Percentiles rank a stretch among this genome's conserved stretches.
Evolutionary conservation across 2,888 invertebrate species (phyloP).

Genomic region (Morpho achilles): DNA sequence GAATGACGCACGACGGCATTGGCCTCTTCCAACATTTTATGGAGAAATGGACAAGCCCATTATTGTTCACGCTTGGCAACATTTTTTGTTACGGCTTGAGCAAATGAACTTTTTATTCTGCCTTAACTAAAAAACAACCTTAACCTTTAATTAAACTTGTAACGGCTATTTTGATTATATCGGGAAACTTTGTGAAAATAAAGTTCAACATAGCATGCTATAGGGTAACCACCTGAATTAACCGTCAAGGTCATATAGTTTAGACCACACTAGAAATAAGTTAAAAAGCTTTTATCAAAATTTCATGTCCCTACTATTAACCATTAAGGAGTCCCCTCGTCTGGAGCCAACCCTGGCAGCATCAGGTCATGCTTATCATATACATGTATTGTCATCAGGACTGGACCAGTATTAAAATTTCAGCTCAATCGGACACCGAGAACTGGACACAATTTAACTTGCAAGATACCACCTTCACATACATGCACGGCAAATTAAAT

Average conservation of each 20-base stretch:
- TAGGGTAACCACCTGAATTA: slow-evolving; percentile 17
- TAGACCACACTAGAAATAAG: neutral
- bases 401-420: too few relatives aligned
- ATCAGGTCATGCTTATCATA: too few relatives aligned
- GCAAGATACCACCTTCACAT: too few relatives aligned
- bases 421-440: too few relatives aligned
- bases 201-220: slow-evolving; percentile 20
- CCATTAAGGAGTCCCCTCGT: too few relatives aligned
- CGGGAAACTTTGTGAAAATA: slow-evolving; percentile 14
- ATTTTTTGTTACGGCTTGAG: slow-evolving; percentile 9
- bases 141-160: slow-evolving; percentile 25
- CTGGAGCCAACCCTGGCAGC: too few relatives aligned
- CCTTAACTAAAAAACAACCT: slow-evolving; percentile 20
- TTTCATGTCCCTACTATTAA: neutral
- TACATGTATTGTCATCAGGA: too few relatives aligned
- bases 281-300: neutral
- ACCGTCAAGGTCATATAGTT: slow-evolving; percentile 17
- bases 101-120: slow-evolving; percentile 10
- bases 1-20: slow-evolving; percentile 25
- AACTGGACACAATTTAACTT: too few relatives aligned
- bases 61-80: slow-evolving; percentile 15
- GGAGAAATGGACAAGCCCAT: slow-evolving; percentile 14
- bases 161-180: slow-evolving; percentile 26
- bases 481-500: too few relatives aligned
- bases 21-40: slow-evolving; percentile 19